Base-by-base conservation (phyloP, 2,888 invertebrate species). In the Tryphoninae sp. region DNA sequence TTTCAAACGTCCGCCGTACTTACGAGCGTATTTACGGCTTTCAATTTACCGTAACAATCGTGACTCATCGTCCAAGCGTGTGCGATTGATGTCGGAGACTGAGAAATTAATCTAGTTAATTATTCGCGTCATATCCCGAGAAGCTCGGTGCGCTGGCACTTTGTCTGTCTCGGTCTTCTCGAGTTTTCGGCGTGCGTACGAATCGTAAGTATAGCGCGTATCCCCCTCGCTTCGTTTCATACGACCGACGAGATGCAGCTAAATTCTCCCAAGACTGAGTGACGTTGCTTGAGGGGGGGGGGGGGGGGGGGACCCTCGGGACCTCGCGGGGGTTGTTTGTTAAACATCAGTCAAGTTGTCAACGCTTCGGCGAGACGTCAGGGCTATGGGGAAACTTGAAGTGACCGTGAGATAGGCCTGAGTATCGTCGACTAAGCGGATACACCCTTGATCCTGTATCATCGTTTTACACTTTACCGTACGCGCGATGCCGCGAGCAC, bases 291-390 rank as follows among this genome's bases (percentile, higher is more conserved):
- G 33, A 19, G 26, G 84, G 82, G 79, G 80, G 82, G 75, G 83
- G 84, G 33, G 1, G 26, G 84, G 82, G 79, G 80, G 82, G 75
- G 83, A 84, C 87, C 75, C 86, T 85, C 80, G 77, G 86, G 84
- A 83, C 86, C 86, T 86, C 86, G 62, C 53, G 85, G 85, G 84
- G 84, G 86, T 84, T 86, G 89, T 89, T 89, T 89, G 89, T 89
- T 89, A 86, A 89, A 88, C 89, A 89, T 89, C 89, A 86, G 85
- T 88, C 89, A 88, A 85, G 84, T 83, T 86, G 89, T 89, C 89
- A 87, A 79, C 86, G 80, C 85, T 55, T 59, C 58, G 42, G 75
- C 77, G 72, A 51, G 51, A 71, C n/a, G 19, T 19, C 16, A 53
- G 51, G 68, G 13, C 45, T 13, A 45, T 45, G 45, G 61, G 72